Conservation (phyloP, 2,888 invertebrate species). For the Melanophora roralis region DNA sequence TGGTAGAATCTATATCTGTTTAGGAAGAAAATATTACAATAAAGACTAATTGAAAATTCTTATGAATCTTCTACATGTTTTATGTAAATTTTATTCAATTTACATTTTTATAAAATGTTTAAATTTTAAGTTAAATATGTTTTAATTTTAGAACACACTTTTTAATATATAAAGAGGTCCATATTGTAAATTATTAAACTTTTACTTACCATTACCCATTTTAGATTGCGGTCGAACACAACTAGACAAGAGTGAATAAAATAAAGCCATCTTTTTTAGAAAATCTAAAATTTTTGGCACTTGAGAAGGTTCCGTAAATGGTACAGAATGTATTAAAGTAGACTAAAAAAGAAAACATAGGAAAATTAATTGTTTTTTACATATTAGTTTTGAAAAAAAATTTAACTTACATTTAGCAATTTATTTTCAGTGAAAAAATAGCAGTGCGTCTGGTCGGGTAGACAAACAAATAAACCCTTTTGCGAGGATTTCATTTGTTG, state of each 20-base stretch:
- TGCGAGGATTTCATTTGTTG: slow-evolving; percentile 85
- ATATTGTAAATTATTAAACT: background rate
- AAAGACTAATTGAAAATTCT: too few relatives aligned
- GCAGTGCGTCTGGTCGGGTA: slow-evolving; percentile 95
- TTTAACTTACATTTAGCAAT: slow-evolving; percentile 82
- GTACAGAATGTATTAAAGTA: slow-evolving; percentile 81
- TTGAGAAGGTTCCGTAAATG: slow-evolving; percentile 95
- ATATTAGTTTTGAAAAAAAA: background rate
- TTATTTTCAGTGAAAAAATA: slow-evolving; percentile 93
- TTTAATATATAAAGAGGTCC: too few relatives aligned
- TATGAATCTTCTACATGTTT: too few relatives aligned
- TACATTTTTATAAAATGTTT: too few relatives aligned
- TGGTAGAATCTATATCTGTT: slow-evolving; percentile 77
- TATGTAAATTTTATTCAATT: too few relatives aligned
- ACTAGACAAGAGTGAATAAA: slow-evolving; percentile 92
- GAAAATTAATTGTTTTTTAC: background rate
- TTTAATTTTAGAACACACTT: too few relatives aligned
- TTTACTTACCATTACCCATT: slow-evolving; percentile 80
- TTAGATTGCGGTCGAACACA: slow-evolving; percentile 90
- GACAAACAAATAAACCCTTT: slow-evolving; percentile 90
- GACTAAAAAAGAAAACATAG: slow-evolving; percentile 66
- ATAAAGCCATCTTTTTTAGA: slow-evolving; percentile 92
- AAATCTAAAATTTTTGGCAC: slow-evolving; percentile 91
- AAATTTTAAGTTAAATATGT: too few relatives aligned
- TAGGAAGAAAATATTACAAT: slow-evolving; percentile 33